Base-by-base conservation (phyloP, 2,797 vertebrate genomes). In the Eutrigla gurnardus region DNA sequence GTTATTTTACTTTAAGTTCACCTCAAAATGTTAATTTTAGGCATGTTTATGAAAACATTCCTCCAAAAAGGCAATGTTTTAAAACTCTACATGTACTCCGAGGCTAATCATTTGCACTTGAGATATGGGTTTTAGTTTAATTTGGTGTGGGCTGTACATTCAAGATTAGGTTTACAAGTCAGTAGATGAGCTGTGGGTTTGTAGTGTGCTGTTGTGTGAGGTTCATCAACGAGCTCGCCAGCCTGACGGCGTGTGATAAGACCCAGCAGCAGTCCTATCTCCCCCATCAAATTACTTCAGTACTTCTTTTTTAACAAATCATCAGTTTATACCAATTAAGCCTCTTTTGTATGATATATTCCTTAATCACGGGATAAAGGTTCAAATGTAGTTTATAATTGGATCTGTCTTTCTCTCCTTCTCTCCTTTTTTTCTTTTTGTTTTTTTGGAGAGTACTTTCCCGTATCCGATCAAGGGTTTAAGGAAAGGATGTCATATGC, bases 181-280 rank as follows among this genome's bases (percentile, higher is more conserved):
- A n/a, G 3, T 18, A 42, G 65, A 65, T 60, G n/a, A 60, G 15
- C 13, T 61, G 6, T 52, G 46, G 46, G 49, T 58, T 25, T 64
- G 53, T 68, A n/a, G 60, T 39, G 46, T 36, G 54, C 45, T 33
- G 32, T 18, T 75, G 33, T 54, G 63, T 73, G 54, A 74, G 75
- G 59, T 78, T 67, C 49, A 33, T 73, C 64, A 57, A n/a, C 46
- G 33, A 68, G 57, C 67, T 61, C 12, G 1, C 43, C 76, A 65
- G 45, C 62, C 77, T 84, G 80, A 78, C 70, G 25, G 54, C 45
- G 32, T 71, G 64, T 66, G 75, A 86, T 81, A 70, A 78, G 75
- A 76, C 13, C n/a, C 72, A 67, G 47, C 33, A 55, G 76, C 62
- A 49, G 18, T 64, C 46, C 12, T 60, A 67, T 77, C 70, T 65